Evolutionary conservation across 1,140 invertebrate species (phyloP), one percentile per base, ranked within the genome.

Genomic region (Mactra quadrangularis): DNA sequence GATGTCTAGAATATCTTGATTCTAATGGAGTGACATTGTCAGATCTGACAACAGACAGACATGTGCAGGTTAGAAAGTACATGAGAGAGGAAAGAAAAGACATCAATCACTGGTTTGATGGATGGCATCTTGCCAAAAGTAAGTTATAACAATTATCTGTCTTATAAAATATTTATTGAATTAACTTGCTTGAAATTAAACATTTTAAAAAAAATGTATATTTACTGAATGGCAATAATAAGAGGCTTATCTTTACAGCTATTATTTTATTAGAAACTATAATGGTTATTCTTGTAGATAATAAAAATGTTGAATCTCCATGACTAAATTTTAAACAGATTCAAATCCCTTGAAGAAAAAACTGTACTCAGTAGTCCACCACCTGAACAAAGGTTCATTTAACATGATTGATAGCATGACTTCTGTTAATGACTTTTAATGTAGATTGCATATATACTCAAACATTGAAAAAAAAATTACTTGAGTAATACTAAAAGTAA

Each of bases 91-190:
- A 75, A 1, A 31, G 31, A 4, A 45, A 41, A 1, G 70, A 82
- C 2, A 82, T 55, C 7, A 59, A 52, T 11, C 85, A 84, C 27
- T 55, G 59, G 31, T 75, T 81, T 79, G 82, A 86, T 75, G 62
- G 68, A 0, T 86, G 82, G 82, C 85, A 86, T 84, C 75, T 86
- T 1, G 81, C 82, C 17, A 83, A 84, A 86, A 75, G 85, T 86
- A 83, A 4, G 33, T 41, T 7, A 41, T 15, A 7, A 7, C 15
- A 41, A 41, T 41, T 41, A n/a, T 41, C 38, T 41, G 15, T 41
- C 38, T 7, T 41, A 41, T 41, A 41, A 6, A 41, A 6, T 41
- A 41, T 7, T 41, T 29, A 31, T 31, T 31, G 7, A 2, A 25
- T 6, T 31, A 59, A 31, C 11, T 59, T 13, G 9, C 55, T 27